A percentile compares a stretch with the other conserved stretches of the same genome.
phyloP scores from a whole-genome alignment of 2,113 vertebrate species.

The Seriola aureovittata region DNA sequence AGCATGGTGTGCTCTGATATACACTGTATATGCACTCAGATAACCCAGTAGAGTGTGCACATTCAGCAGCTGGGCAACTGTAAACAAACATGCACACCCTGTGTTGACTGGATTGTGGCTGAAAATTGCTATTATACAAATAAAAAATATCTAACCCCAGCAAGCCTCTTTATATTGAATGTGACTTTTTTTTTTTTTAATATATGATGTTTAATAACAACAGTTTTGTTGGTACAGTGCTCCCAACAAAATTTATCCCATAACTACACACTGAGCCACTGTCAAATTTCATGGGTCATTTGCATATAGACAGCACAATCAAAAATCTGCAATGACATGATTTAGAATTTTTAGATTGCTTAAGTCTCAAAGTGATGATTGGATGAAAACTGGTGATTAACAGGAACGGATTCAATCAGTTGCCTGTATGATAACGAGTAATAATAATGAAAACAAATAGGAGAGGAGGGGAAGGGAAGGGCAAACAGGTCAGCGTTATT shows the following conservation, averaged over 20 bases:
- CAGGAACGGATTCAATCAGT: slow-evolving; percentile 54
- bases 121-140: slow-evolving; percentile 11
- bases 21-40: slow-evolving; percentile 6
- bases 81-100: slow-evolving; percentile 8
- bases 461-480: slow-evolving; percentile 35
- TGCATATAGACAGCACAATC: slow-evolving; percentile 76
- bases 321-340: slow-evolving; percentile 46
- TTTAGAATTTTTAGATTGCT: slow-evolving; percentile 56
- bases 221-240: slow-evolving; percentile 15
- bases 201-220: not conserved
- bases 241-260: slow-evolving; percentile 27
- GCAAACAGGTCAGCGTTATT: slow-evolving; percentile 42
- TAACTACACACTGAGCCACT: slow-evolving; percentile 7
- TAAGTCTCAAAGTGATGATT: slow-evolving; percentile 54
- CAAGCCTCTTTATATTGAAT: slow-evolving; percentile 20
- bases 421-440: slow-evolving; percentile 26
- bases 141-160: not conserved
- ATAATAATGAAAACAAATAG: slow-evolving; percentile 48
- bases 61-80: slow-evolving; percentile 19
- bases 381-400: slow-evolving; percentile 63
- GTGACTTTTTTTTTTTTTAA: slow-evolving; percentile 18
- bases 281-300: slow-evolving; percentile 45
- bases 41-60: not conserved
- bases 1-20: slow-evolving; percentile 14
- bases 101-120: slow-evolving; percentile 8